Base-by-base conservation (phyloP, 1,140 invertebrate genomes). In the Aphelenchoides fujianensis region DNA sequence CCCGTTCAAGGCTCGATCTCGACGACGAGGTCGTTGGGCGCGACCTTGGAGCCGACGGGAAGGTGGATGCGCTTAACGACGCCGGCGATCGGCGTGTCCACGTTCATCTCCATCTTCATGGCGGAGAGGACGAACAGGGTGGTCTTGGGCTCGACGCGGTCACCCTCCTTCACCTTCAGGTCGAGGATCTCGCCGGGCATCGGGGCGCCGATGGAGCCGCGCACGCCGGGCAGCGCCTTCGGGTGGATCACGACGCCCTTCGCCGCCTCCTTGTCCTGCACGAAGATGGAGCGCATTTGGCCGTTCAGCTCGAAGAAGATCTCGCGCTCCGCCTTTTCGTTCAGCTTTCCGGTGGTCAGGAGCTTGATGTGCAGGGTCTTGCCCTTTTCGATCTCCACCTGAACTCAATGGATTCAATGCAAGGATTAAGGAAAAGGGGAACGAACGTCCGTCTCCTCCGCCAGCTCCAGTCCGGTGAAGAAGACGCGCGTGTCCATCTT, bases 41-140 rank as follows among this genome's bases (percentile, higher is more conserved):
- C 92, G 3, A 98, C 84, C 87, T 97, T 98, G 89, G 92, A 92
- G 75, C 91, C 92, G 74, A 91, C 89, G 9, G 86, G 87, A 31
- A 95, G 90, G 70, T 91, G 86, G 0, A 99, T 85, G 1, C 88
- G 87, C 78, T 91, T 91, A 27, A 99, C 88, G 67, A 88, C 90
- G 52, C 96, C 97, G 23, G 91, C 90, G 34, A 90, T 87, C 0
- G 95, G 95, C 1, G 94, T 90, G 85, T 97, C 95, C 0, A 99
- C 95, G 2, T 97, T 91, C 91, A 98, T 98, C 86, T 98, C 96
- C 96, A 98, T 98, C 87, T 99, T 99, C 97, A 99, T 99, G 2
- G 97, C 97, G 5, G 93, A 96, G 0, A 99, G 86, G 0, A 98
- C 94, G 0, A 97, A 89, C 32, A 99, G 87, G 0, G 94, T 89